Conservation (phyloP, 2,888 invertebrate genomes). For the Chalcis sispes region DNA sequence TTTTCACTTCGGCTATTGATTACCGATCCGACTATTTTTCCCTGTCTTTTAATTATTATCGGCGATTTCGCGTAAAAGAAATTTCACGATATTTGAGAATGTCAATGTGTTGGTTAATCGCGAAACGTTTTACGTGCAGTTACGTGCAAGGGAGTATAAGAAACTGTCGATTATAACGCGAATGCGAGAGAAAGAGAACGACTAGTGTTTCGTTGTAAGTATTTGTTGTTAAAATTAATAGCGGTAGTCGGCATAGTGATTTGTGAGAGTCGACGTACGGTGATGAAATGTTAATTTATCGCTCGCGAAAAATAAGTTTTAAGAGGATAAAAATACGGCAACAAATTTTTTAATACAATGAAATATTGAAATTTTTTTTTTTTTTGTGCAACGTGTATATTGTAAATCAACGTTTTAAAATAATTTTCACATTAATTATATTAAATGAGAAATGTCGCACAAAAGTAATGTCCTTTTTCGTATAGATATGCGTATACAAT, state of each 20-base stretch:
- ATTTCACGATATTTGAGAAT: not conserved
- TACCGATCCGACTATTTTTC: conserved; percentile 12
- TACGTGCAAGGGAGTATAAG: not conserved
- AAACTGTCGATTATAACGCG: not conserved
- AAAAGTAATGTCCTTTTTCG: too few relatives aligned
- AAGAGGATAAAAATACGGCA: too few relatives aligned
- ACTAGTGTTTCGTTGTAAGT: conserved; percentile 11
- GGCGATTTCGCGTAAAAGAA: too few relatives aligned
- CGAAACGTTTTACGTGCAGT: not conserved
- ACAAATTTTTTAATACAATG: too few relatives aligned
- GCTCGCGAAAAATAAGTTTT: too few relatives aligned
- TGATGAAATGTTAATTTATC: conserved; percentile 30
- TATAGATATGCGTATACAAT: too few relatives aligned
- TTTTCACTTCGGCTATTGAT: not conserved
- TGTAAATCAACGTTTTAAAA: too few relatives aligned
- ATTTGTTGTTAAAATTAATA: conserved; percentile 20
- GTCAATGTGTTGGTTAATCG: not conserved
- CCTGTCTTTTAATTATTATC: conserved; percentile 18
- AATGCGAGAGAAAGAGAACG: conserved; percentile 9
- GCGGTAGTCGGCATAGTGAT: not conserved
- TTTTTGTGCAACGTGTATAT: too few relatives aligned
- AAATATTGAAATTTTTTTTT: too few relatives aligned
- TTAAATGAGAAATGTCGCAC: too few relatives aligned
- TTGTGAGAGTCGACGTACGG: not conserved
- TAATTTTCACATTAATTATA: too few relatives aligned